A percentile compares a stretch with the other conserved stretches of the same genome.
These are phyloP conservation scores for Ibidorhyncha struthersii DNA, from an alignment of 2,113 vertebrate genomes.

Conservation along the genomic window DNA sequence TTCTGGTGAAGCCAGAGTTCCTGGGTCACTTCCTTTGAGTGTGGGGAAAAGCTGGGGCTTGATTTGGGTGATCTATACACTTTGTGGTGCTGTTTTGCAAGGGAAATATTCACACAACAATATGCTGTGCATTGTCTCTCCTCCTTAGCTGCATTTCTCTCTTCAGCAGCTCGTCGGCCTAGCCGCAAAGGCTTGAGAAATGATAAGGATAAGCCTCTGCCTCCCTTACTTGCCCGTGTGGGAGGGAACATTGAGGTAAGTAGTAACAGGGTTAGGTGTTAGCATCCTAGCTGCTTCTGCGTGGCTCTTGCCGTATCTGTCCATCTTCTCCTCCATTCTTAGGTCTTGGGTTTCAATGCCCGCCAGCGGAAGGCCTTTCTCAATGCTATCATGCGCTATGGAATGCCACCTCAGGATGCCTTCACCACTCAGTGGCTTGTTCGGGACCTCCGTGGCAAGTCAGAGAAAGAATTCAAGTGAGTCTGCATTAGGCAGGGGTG, in stretches of 20 bases:
- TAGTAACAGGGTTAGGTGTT: background rate
- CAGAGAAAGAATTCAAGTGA: conserved; percentile 98
- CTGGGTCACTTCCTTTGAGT: background rate
- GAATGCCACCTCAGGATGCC: conserved; percentile 98
- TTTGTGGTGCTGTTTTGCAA: background rate
- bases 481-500: conserved; percentile 16
- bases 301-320: background rate
- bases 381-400: conserved; percentile 98
- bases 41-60: background rate
- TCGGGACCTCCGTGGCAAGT: conserved; percentile 94
- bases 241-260: conserved; percentile 97
- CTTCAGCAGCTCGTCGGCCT: conserved; percentile 88
- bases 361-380: conserved; percentile 97
- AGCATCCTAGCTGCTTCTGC: background rate
- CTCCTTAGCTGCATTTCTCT: background rate
- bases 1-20: background rate
- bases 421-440: conserved; percentile 99
- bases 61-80: fast-evolving
- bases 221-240: conserved; percentile 93
- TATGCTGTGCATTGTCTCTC: background rate
- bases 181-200: conserved; percentile 95
- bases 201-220: conserved; percentile 96
- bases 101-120: background rate
- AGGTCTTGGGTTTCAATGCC: conserved; percentile 97
- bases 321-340: background rate